Base-by-base conservation (phyloP, 1,140 invertebrate species). In the Bombus pascuorum region DNA sequence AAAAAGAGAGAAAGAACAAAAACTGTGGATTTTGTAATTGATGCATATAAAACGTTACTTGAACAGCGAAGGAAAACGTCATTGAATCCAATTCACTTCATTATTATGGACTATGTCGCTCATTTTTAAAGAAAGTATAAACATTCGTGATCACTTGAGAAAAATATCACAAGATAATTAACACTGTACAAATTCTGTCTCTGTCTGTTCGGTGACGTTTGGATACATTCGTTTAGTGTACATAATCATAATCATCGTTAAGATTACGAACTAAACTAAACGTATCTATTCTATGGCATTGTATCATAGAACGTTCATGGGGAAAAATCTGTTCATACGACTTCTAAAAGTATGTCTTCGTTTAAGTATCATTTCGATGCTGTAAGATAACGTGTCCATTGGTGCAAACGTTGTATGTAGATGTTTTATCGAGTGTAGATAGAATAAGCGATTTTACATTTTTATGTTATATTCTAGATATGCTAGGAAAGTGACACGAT, bases 231-330 rank as follows among this genome's bases (percentile, higher is more conserved):
- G n/a, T 80, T 80, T 85, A 71, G 42, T 85, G 83, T 85, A 85
- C 80, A 85, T 85, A 85, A 80, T 84, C 68, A 42, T 39, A 37
- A 28, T 80, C 65, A 80, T 70, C 32, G 53, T 80, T 85, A 80
- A 85, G 53, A 72, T 57, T 62, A 85, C 83, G 53, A 85, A 65
- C 34, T 62, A 47, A 47, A 80, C 66, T 65, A 62, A 62, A 62
- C 10, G 75, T 53, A 53, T 79, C 82, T 79, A 42, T 71, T 37
- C 72, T 39, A 53, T 39, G 57, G 18, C 39, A 71, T 47, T 79
- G 83, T 84, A 71, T 42, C 8, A 84, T 71, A 71, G 65, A 6
- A 78, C 18, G 22, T 83, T 70, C 75, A 57, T 13, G 37, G 37
- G 37, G 18, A n/a, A 5, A 42, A 47, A 42, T 18, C 6, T 59